phyloP scores from a whole-genome alignment of 2,797 vertebrate genomes.

The Liasis olivaceus region DNA sequence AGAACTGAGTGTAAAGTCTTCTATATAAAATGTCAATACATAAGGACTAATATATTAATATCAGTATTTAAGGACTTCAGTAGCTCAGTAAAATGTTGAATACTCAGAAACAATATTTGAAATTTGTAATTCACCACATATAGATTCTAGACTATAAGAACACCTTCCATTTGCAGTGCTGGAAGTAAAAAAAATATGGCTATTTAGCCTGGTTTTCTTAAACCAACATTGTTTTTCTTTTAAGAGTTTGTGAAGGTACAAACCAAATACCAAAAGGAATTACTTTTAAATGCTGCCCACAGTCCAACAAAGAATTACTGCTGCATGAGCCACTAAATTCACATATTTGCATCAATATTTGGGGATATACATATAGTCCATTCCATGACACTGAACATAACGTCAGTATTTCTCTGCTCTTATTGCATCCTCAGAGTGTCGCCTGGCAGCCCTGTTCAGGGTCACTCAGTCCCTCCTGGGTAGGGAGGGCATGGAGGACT shows the following conservation, averaged over 20 bases:
- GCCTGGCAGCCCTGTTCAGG: too few species aligned
- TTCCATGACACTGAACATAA: background rate
- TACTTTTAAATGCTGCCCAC: background rate
- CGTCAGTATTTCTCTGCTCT: too few species aligned
- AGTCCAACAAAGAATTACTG: background rate
- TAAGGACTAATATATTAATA: background rate
- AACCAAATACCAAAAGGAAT: background rate
- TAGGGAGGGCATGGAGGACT: too few species aligned
- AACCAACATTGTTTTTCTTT: background rate
- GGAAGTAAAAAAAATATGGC: background rate
- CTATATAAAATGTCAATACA: background rate
- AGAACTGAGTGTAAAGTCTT: background rate
- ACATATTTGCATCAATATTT: background rate
- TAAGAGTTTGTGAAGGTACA: background rate
- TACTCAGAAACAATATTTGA: background rate
- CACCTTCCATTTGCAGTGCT: background rate
- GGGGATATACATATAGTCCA: background rate
- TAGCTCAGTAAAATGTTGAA: background rate
- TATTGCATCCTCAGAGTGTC: too few species aligned
- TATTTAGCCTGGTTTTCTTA: background rate
- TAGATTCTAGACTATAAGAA: background rate
- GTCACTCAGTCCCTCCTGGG: too few species aligned
- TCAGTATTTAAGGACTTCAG: background rate
- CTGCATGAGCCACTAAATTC: background rate
- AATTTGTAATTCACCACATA: background rate